phyloP scores from a whole-genome alignment of 2,113 vertebrate genomes.

The Atlantisia rogersi region DNA sequence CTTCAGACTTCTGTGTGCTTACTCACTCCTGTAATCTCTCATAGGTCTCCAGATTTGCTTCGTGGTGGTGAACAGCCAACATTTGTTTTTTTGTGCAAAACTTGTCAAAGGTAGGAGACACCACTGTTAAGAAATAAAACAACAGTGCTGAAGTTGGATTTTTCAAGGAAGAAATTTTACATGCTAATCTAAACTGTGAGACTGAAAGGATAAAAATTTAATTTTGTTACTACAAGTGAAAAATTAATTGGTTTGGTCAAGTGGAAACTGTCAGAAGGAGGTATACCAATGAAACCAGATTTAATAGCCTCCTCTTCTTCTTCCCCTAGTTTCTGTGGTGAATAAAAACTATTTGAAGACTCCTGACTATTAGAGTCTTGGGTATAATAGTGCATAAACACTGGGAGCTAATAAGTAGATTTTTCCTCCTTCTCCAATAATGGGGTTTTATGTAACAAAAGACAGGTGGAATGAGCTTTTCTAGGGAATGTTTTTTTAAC shows the following conservation, averaged over 20 bases:
- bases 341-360: background rate
- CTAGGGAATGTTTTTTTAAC: background rate
- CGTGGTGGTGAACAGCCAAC: accelerated
- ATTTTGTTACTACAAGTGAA: background rate
- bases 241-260: background rate
- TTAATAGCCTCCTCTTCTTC: background rate
- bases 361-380: background rate
- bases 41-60: background rate
- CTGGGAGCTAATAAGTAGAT: background rate
- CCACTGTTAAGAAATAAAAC: background rate
- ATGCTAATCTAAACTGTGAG: background rate
- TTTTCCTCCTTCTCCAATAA: background rate
- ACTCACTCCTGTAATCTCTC: background rate
- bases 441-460: background rate
- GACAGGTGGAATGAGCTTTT: background rate
- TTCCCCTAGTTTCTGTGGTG: background rate
- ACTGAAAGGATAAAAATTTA: background rate
- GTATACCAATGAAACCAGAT: background rate
- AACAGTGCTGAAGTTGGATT: background rate
- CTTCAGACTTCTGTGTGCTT: background rate
- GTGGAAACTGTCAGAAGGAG: background rate
- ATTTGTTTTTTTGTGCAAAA: background rate
- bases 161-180: background rate
- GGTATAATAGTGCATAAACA: background rate
- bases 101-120: background rate